Percentiles rank a stretch among this genome's conserved stretches.
Evolutionary conservation across 2,113 vertebrate species (phyloP).

Genomic region (Albula glossodonta): DNA sequence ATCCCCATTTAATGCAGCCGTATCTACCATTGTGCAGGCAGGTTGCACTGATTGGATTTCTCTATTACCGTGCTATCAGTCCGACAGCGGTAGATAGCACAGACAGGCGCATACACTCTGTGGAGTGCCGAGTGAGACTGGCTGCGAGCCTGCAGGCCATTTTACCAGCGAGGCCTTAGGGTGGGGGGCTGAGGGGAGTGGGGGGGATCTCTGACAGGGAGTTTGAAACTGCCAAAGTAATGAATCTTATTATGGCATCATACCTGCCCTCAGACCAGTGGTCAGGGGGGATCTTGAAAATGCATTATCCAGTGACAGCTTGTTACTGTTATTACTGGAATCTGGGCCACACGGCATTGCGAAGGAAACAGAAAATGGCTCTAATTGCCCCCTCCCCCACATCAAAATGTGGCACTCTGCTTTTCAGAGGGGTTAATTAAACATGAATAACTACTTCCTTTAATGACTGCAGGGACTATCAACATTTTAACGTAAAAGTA

Average conservation of each 20-base stretch:
- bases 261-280: slow-evolving; percentile 34
- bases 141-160: not conserved
- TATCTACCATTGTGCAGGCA: slow-evolving; percentile 50
- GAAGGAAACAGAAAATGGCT: not conserved
- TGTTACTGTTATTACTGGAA: slow-evolving; percentile 36
- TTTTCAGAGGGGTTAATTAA: slow-evolving; percentile 1
- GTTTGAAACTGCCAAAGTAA: slow-evolving; percentile 31
- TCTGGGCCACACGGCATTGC: not conserved
- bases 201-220: not conserved
- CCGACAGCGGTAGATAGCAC: slow-evolving; percentile 35
- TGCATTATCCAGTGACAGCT: slow-evolving; percentile 34
- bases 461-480: not conserved
- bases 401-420: not conserved
- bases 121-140: not conserved
- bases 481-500: not conserved
- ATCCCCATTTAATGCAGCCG: slow-evolving; percentile 36
- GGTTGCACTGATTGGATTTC: slow-evolving; percentile 44
- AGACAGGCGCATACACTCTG: slow-evolving; percentile 2
- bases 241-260: slow-evolving; percentile 53
- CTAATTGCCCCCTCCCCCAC: not conserved
- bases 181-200: no score
- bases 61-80: slow-evolving; percentile 43
- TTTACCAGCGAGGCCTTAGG: not conserved
- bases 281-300: slow-evolving; percentile 40
- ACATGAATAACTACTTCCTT: not conserved